A percentile compares a stretch with the other conserved stretches of the same genome.
Evolutionary conservation across 1,140 invertebrate genomes (phyloP).

Genomic region (Paraescarpia echinospica): DNA sequence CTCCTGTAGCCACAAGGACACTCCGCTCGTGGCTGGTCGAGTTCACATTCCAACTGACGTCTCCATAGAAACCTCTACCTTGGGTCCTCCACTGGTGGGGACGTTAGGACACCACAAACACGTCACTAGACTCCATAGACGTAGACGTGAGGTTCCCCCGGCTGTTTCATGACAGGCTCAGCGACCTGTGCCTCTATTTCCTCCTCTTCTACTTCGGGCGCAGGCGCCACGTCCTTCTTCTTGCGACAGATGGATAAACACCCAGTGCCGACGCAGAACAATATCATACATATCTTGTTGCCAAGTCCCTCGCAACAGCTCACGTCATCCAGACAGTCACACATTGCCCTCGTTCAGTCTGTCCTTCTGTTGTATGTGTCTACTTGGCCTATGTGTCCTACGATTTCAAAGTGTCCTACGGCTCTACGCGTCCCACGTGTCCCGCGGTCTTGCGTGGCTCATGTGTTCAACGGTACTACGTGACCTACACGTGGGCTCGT

Average conservation of each 20-base stretch:
- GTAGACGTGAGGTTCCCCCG: background rate
- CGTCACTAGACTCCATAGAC: background rate
- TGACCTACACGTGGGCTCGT: background rate
- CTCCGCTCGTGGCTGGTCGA: background rate
- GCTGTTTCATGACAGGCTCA: background rate
- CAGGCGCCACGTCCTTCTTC: background rate
- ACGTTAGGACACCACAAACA: background rate
- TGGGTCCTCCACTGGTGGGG: background rate
- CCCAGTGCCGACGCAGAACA: background rate
- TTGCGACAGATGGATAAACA: background rate
- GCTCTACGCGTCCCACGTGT: too few relatives aligned
- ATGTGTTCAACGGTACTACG: background rate
- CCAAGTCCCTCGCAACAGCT: background rate
- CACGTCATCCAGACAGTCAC: background rate
- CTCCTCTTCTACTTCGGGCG: background rate
- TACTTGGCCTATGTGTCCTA: too few relatives aligned
- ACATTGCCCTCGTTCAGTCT: background rate
- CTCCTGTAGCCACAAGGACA: background rate
- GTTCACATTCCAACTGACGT: background rate
- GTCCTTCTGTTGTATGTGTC: background rate
- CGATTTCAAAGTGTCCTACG: too few relatives aligned
- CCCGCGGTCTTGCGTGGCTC: background rate
- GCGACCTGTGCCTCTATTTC: background rate
- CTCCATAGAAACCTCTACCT: background rate
- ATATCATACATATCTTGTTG: background rate